Conservation (phyloP, 2,113 vertebrate genomes). For the Bos taurus region ARS-UCD2.0 NC_037328.1:107975501-107976000, state of each 20-base stretch:
- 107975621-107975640: neutral
- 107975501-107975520: neutral
- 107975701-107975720: neutral
- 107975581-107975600: neutral
- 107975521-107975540: neutral
- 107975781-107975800: neutral
- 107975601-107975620: neutral
- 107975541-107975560: neutral
- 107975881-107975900: neutral
- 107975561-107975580: neutral
- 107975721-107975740: neutral
- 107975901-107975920: neutral
- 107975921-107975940: neutral
- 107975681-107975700: neutral
- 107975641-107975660: fast-evolving
- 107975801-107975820: neutral
- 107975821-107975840: neutral
- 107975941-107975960: neutral
- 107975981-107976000: neutral
- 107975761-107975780: neutral
- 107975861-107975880: neutral
- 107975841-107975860: neutral
- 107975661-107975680: neutral
- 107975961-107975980: neutral
- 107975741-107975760: neutral